Conservation (phyloP, 2,797 vertebrate genomes). For the Eospalax fontanierii region DNA sequence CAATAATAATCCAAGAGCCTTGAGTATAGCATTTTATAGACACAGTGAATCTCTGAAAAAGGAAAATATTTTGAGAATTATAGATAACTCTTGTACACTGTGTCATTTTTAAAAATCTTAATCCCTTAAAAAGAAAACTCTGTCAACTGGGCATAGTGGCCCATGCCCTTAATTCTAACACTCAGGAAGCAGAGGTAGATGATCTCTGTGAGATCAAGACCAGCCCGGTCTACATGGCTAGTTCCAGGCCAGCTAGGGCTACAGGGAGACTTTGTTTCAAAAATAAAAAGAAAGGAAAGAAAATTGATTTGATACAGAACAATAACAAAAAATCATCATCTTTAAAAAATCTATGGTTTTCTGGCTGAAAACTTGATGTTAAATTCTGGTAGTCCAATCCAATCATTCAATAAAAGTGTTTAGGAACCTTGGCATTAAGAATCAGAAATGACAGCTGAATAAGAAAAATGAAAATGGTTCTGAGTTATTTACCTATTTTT, state of each 20-base stretch:
- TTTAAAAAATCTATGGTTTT: slow-evolving; percentile 46
- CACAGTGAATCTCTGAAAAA: slow-evolving; percentile 64
- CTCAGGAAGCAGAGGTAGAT: too few species aligned
- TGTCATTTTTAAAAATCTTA: slow-evolving; percentile 6
- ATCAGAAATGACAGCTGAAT: slow-evolving; percentile 26
- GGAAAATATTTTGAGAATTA: slow-evolving; percentile 56
- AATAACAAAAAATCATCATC: neutral
- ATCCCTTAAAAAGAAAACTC: slow-evolving; percentile 1
- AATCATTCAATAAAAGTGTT: slow-evolving; percentile 41
- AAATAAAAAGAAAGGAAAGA: too few species aligned
- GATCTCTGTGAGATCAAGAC: too few species aligned
- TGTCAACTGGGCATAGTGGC: too few species aligned
- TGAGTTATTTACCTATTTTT: neutral
- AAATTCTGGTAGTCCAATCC: neutral
- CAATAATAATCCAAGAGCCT: slow-evolving; percentile 55
- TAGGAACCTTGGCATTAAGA: slow-evolving; percentile 15
- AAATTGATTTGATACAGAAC: slow-evolving; percentile 43
- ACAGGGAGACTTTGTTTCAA: too few species aligned
- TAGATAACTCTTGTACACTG: slow-evolving; percentile 45
- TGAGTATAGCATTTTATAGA: slow-evolving; percentile 59
- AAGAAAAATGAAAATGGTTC: slow-evolving; percentile 37
- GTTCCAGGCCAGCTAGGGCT: too few species aligned
- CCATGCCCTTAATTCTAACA: too few species aligned
- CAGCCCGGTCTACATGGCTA: too few species aligned
- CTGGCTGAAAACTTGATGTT: slow-evolving; percentile 18